Evolutionary conservation across 2,888 invertebrate species (phyloP).

Genomic region (Polydesmus complanatus): DNA sequence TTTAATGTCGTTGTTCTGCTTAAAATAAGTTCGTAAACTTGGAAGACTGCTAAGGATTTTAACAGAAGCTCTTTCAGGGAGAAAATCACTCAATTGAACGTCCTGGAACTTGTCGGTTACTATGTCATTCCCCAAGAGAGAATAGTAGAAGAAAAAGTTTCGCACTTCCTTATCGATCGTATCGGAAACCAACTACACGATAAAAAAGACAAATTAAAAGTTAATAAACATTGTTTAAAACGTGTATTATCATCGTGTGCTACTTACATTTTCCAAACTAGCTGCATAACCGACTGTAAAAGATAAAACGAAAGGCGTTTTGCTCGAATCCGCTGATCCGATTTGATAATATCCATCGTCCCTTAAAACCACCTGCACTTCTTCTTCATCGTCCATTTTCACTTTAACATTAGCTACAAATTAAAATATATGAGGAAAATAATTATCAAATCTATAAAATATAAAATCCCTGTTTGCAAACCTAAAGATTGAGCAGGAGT

Average conservation of each 20-base stretch:
- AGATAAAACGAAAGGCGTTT: constrained; percentile 32
- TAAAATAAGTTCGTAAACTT: constrained; percentile 29
- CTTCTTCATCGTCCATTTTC: background rate
- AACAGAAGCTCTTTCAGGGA: constrained; percentile 35
- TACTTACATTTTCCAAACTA: constrained; percentile 31
- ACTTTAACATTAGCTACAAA: too few relatives aligned
- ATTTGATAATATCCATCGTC: constrained; percentile 33
- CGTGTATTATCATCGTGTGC: too few relatives aligned
- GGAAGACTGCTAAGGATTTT: constrained; percentile 30
- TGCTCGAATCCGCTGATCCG: constrained; percentile 29
- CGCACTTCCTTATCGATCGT: constrained; percentile 20
- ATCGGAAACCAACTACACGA: constrained; percentile 29
- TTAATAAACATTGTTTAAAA: background rate
- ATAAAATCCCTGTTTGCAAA: background rate
- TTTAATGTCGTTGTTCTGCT: constrained; percentile 31
- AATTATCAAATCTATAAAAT: background rate
- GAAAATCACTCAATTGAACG: constrained; percentile 32
- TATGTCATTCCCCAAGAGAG: constrained; percentile 34
- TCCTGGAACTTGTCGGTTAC: constrained; percentile 33
- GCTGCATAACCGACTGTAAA: constrained; percentile 34
- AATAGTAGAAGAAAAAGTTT: constrained; percentile 35
- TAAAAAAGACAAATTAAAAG: constrained; percentile 14
- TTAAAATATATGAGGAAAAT: too few relatives aligned
- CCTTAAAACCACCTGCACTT: constrained; percentile 19
- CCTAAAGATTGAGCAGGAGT: background rate